Conservation (phyloP, 2,113 vertebrate genomes). For the Percopsis transmontana region DNA sequence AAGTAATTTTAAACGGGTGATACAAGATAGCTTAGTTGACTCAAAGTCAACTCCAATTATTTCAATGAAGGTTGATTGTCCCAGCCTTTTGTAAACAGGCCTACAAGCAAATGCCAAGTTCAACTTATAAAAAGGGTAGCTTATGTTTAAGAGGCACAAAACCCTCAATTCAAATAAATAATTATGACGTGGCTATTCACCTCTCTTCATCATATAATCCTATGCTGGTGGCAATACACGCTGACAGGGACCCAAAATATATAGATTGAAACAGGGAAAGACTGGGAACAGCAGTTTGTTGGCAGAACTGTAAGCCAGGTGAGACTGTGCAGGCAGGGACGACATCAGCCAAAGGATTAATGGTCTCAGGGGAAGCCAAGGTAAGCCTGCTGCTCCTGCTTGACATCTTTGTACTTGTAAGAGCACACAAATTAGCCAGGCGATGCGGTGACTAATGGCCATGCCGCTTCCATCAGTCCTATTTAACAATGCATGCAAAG, state of each 20-base stretch:
- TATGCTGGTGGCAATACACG: constrained; percentile 61
- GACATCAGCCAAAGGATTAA: constrained; percentile 80
- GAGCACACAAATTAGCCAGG: constrained; percentile 82
- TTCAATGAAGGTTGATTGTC: no score
- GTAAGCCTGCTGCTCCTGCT: constrained; percentile 79
- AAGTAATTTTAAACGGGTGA: no score
- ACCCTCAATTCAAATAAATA: no score
- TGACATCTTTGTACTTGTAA: constrained; percentile 85
- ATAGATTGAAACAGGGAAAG: constrained; percentile 44
- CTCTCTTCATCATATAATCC: constrained; percentile 30
- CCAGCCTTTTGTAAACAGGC: no score
- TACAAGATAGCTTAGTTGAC: no score
- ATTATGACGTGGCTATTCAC: constrained; percentile 28
- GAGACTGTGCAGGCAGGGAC: constrained; percentile 68
- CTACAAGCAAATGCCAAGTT: no score
- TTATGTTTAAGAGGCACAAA: no score
- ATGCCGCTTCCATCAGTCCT: constrained; percentile 75
- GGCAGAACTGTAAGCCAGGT: constrained; percentile 65
- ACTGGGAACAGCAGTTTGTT: constrained; percentile 69
- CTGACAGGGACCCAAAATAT: constrained; percentile 66
- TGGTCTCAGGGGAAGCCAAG: constrained; percentile 76
- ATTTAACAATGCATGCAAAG: constrained; percentile 81
- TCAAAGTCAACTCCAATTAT: no score
- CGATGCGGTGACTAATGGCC: constrained; percentile 77
- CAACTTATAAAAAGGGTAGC: no score